Evolutionary conservation across 2,113 vertebrate genomes (phyloP).

Genomic region (Phalacrocorax brasilianus): DNA sequence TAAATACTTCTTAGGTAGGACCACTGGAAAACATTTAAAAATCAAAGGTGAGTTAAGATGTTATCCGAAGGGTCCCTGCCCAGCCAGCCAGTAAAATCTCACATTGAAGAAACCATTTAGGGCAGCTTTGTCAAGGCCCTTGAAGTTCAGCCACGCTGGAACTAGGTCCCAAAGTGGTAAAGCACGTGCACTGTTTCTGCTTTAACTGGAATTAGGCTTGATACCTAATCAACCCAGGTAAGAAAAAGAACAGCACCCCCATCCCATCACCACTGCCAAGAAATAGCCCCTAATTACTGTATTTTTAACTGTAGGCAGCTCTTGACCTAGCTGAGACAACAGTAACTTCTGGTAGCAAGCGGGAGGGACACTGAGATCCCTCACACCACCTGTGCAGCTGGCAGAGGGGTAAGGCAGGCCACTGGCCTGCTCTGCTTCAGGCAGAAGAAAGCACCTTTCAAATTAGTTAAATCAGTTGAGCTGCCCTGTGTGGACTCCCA

Average conservation of each 20-base stretch:
- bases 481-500: not conserved
- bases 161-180: not conserved
- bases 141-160: not conserved
- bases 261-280: not conserved
- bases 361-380: not conserved
- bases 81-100: not conserved
- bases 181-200: not conserved
- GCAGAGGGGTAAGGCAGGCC: not conserved
- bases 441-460: not conserved
- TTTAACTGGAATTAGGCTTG: not conserved
- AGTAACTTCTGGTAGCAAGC: rapidly evolving
- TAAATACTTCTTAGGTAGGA: not conserved
- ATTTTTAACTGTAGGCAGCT: not conserved
- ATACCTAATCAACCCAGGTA: not conserved
- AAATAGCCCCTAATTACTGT: not conserved
- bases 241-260: not conserved
- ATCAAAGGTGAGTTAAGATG: not conserved
- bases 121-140: not conserved
- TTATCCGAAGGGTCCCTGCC: not conserved
- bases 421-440: not conserved
- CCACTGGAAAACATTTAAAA: not conserved
- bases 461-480: not conserved
- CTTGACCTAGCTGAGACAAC: not conserved
- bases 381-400: not conserved
- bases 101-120: not conserved